A percentile compares a stretch with the other conserved stretches of the same genome.
Evolutionary conservation across 2,113 vertebrate genomes (phyloP).

Genomic region (Pongo pygmaeus): DNA sequence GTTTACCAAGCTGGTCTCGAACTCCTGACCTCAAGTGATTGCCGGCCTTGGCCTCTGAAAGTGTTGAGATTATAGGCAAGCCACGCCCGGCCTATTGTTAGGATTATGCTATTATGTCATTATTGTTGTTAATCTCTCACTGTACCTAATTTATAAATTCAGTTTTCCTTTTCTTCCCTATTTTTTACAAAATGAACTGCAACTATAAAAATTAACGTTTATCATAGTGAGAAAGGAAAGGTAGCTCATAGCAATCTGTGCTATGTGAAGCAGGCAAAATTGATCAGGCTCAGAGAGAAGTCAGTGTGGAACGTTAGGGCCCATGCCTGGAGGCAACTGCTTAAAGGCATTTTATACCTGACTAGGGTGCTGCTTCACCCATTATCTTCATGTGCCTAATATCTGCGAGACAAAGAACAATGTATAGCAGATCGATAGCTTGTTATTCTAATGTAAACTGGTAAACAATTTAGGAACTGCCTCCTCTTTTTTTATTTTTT

Average conservation of each 20-base stretch:
- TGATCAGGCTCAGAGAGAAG: neutral
- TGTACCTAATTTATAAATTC: neutral
- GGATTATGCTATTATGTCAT: neutral
- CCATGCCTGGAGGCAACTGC: neutral
- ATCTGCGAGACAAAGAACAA: neutral
- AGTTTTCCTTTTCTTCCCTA: neutral
- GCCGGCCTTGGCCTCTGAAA: neutral
- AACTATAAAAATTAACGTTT: neutral
- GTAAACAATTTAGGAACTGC: neutral
- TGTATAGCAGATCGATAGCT: neutral
- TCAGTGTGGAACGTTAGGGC: neutral
- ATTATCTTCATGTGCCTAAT: neutral
- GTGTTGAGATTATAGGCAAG: neutral
- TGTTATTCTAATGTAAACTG: neutral
- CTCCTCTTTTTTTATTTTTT: neutral
- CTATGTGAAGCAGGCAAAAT: neutral
- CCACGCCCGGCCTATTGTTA: neutral
- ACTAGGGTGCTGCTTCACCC: neutral
- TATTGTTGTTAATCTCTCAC: neutral
- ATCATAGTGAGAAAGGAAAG: neutral
- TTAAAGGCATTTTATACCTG: neutral
- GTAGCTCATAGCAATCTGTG: neutral
- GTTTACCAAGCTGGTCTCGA: neutral
- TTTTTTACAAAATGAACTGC: no score
- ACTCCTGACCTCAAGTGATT: neutral